Evolutionary conservation across 2,888 invertebrate species (phyloP), one percentile per base, ranked within the genome.

Genomic region (Lordiphosa andalusiaca): DNA sequence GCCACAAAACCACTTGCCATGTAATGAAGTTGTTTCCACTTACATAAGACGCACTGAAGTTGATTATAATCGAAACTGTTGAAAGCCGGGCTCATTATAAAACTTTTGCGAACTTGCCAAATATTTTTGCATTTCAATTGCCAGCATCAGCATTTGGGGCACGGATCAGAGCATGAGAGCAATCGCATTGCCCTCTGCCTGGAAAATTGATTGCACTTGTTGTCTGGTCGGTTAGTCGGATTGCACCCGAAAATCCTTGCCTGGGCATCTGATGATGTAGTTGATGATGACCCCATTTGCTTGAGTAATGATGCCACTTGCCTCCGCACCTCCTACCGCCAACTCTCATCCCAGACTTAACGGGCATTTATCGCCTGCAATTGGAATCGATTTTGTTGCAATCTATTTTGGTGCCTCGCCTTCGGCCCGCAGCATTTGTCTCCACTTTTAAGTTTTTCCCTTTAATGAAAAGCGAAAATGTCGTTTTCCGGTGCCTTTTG

Each of bases 61-160:
- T 30, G 30, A 30, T 30, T 30, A 30, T 30, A 30, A 30, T 30
- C 10, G 9, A 30, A 9, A 30, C 9, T 3, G 9, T 30, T 30
- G 30, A 30, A 30, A 30, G 9, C 30, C 30, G 9, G 9, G 30
- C 30, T 25, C 25, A 25, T 25, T 25, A 25, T 25, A 7, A 25
- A 25, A 25, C 25, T 10, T 30, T 30, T 30, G 19, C 19, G 30
- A 30, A 30, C 9, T 30, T 30, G 30, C 30, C 63, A 49, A 35
- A 80, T 84, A 80, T 84, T 80, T 80, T 80, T 80, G 84, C 84
- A 84, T 80, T 84, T 84, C 80, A 81, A 84, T 73, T 81, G 74
- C 72, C 84, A 68, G 66, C 74, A 72, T 74, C 78, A 70, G 78
- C 67, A 52, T 48, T 44, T 42, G 48, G 30, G 30, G 63, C 71